These are phyloP conservation scores for Bradypodion pumilum DNA, from an alignment of 2,797 vertebrate species.

Conservation along the genomic window DNA sequence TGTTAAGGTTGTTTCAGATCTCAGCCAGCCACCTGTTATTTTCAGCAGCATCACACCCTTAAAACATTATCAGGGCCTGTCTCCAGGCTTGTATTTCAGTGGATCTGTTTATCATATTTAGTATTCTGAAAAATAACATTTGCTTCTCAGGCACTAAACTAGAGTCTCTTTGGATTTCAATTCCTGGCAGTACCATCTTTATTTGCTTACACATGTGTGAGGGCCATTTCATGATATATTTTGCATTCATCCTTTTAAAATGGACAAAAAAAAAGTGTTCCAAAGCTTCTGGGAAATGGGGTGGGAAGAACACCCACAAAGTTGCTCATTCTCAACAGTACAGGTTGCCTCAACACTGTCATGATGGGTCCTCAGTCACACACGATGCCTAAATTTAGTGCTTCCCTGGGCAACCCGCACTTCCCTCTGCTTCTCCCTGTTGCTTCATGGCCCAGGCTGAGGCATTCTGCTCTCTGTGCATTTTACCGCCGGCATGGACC, in stretches of 20 bases:
- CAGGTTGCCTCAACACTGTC: too few relatives aligned
- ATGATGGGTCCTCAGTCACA: too few relatives aligned
- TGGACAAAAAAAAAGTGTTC: neutral
- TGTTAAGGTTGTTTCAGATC: constrained; percentile 56
- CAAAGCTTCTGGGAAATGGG: neutral
- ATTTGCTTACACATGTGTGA: neutral
- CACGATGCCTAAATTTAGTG: too few relatives aligned
- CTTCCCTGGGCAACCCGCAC: too few relatives aligned
- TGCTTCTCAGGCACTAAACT: constrained; percentile 35
- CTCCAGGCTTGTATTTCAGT: constrained; percentile 59
- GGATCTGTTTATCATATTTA: constrained; percentile 52
- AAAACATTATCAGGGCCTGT: constrained; percentile 52
- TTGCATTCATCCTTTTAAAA: neutral
- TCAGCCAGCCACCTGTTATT: constrained; percentile 64
- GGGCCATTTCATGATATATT: neutral
- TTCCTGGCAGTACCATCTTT: neutral
- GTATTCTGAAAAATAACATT: constrained; percentile 48
- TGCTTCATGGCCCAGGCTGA: too few relatives aligned
- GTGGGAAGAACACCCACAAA: too few relatives aligned
- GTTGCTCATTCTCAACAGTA: too few relatives aligned
- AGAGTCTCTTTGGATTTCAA: neutral
- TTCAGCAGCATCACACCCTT: constrained; percentile 50
- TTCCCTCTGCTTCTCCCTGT: too few relatives aligned
- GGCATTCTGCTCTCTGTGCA: too few relatives aligned
- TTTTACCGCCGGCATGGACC: too few relatives aligned